phyloP scores from a whole-genome alignment of 2,113 vertebrate genomes.

The Candoia aspera region DNA sequence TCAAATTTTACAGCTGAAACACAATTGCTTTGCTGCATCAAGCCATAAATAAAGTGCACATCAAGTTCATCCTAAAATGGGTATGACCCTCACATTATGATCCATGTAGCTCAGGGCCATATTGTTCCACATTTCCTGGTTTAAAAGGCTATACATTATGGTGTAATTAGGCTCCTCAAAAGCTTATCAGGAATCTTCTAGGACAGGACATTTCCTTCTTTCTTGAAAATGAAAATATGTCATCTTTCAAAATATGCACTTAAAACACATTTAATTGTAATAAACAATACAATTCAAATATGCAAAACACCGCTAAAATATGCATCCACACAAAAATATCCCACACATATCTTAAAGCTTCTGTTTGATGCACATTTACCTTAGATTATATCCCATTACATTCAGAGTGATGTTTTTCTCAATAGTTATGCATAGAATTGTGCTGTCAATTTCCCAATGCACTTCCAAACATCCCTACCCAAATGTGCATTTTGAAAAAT shows the following conservation, averaged over 20 bases:
- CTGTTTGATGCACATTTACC: not conserved
- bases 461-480: not conserved
- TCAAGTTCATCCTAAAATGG: not conserved
- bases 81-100: not conserved
- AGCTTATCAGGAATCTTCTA: not conserved
- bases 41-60: not conserved
- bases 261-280: not conserved
- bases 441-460: not conserved
- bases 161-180: too few relatives aligned
- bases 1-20: conserved; percentile 6
- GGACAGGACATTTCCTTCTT: not conserved
- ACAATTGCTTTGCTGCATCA: not conserved
- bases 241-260: not conserved
- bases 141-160: not conserved
- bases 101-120: not conserved
- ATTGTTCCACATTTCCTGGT: not conserved
- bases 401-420: not conserved
- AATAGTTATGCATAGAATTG: not conserved
- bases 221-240: not conserved
- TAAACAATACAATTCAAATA: not conserved
- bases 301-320: not conserved
- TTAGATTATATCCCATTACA: not conserved
- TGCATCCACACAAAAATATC: not conserved
- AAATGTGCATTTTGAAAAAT: not conserved
- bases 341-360: not conserved